Conservation (phyloP, 2,797 vertebrate species). For the Premnoplex brunnescens region DNA sequence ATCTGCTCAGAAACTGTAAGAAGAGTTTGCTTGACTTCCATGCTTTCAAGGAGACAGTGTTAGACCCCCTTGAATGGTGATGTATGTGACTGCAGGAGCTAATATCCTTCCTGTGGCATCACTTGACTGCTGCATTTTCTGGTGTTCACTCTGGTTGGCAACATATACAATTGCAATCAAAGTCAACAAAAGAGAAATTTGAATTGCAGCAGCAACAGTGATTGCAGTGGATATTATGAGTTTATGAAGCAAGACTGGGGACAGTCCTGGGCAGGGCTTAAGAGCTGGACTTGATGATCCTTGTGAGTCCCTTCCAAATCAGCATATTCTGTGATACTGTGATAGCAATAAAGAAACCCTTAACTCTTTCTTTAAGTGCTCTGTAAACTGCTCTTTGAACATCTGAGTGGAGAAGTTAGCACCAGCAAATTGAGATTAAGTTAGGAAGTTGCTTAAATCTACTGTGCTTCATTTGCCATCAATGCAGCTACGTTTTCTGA, state of each 20-base stretch:
- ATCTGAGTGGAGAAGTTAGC: not conserved
- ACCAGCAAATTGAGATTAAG: not conserved
- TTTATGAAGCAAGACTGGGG: not conserved
- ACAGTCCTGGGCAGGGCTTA: not conserved
- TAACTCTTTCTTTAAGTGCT: not conserved
- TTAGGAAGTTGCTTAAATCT: not conserved
- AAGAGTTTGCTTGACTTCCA: not conserved
- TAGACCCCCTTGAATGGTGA: not conserved
- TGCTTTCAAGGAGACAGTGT: not conserved
- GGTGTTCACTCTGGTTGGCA: not conserved
- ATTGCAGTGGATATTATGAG: not conserved
- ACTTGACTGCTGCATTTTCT: not conserved
- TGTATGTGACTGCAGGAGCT: not conserved
- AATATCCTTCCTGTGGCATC: not conserved
- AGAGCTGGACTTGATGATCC: not conserved
- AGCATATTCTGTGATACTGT: not conserved
- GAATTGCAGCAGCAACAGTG: not conserved
- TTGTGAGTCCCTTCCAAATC: not conserved
- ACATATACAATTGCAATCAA: not conserved
- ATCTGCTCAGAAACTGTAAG: not conserved
- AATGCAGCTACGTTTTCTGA: not conserved
- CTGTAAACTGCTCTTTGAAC: not conserved
- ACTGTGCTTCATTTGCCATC: not conserved
- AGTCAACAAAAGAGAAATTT: not conserved
- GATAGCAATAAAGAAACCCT: not conserved